phyloP scores from a whole-genome alignment of 2,888 invertebrate species.

The Drosophila nigricruria region DNA sequence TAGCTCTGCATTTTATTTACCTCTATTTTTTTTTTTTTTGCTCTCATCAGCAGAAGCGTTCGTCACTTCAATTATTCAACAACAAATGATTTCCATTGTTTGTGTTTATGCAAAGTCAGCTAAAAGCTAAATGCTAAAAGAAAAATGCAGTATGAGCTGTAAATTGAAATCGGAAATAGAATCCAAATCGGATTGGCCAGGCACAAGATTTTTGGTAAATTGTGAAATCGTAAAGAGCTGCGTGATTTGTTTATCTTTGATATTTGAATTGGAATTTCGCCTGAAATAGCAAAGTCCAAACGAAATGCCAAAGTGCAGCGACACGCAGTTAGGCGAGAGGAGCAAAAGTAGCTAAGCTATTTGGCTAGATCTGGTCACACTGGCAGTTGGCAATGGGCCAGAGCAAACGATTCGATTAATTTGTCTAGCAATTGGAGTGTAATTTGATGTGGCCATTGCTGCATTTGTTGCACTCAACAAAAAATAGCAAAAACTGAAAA shows the following conservation, averaged over 20 bases:
- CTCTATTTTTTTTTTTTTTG: slow-evolving; percentile 25
- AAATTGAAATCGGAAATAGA: slow-evolving; percentile 25
- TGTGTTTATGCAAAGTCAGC: slow-evolving; percentile 58
- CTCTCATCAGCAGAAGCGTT: slow-evolving; percentile 35
- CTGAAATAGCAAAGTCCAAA: slow-evolving; percentile 36
- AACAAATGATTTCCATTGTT: slow-evolving; percentile 44
- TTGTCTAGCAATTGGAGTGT: slow-evolving; percentile 54
- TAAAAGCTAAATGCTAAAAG: neutral
- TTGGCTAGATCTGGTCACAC: slow-evolving; percentile 30
- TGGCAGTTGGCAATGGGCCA: slow-evolving; percentile 48
- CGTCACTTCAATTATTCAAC: slow-evolving; percentile 37
- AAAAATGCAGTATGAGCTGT: slow-evolving; percentile 32
- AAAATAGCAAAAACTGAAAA: slow-evolving; percentile 19
- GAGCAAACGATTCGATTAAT: slow-evolving; percentile 51
- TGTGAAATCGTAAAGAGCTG: slow-evolving; percentile 3
- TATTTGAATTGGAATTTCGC: slow-evolving; percentile 42
- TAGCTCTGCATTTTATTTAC: slow-evolving; percentile 1
- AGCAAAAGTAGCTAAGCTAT: slow-evolving; percentile 2
- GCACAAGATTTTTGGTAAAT: slow-evolving; percentile 40
- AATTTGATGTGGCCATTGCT: slow-evolving; percentile 48
- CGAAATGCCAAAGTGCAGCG: slow-evolving; percentile 76
- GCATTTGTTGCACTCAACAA: slow-evolving; percentile 11
- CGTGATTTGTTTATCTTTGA: slow-evolving; percentile 37
- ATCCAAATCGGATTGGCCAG: neutral
- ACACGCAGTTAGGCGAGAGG: slow-evolving; percentile 35